Evolutionary conservation across 1,140 invertebrate genomes (phyloP).

Genomic region (Tigriopus japonicus): DNA sequence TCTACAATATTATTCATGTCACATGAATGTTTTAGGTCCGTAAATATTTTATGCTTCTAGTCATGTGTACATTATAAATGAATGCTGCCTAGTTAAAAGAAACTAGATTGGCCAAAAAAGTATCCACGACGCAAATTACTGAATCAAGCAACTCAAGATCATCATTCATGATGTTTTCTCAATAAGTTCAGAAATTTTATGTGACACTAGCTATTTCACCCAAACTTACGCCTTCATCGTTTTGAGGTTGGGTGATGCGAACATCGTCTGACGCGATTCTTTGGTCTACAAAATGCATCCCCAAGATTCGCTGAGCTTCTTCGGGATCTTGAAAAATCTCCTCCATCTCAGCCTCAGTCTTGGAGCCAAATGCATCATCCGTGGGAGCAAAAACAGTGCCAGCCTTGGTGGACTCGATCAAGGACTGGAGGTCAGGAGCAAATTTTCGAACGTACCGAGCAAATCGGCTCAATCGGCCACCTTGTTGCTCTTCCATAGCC

Average conservation of each 20-base stretch:
- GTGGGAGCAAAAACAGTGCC: conserved; percentile 4
- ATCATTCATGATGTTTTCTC: too few relatives aligned
- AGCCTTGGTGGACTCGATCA: not conserved
- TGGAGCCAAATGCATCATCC: not conserved
- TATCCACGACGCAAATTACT: too few relatives aligned
- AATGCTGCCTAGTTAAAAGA: too few relatives aligned
- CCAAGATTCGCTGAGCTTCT: not conserved
- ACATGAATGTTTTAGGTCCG: too few relatives aligned
- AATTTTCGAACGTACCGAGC: not conserved
- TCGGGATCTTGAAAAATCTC: not conserved
- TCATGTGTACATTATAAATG: too few relatives aligned
- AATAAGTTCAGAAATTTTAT: not conserved
- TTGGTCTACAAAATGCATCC: conserved; percentile 12
- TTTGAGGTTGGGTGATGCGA: conserved; percentile 5
- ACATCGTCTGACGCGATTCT: conserved; percentile 2
- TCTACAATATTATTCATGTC: too few relatives aligned
- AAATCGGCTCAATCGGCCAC: not conserved
- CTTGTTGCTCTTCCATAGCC: conserved; percentile 26
- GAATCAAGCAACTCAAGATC: too few relatives aligned
- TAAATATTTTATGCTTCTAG: too few relatives aligned
- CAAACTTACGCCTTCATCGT: not conserved
- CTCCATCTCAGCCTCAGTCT: not conserved
- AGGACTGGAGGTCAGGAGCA: not conserved
- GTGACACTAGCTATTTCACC: too few relatives aligned
- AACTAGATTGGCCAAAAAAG: too few relatives aligned